Conservation (phyloP, 2,888 invertebrate species). For the Lasioglossum vierecki region DNA sequence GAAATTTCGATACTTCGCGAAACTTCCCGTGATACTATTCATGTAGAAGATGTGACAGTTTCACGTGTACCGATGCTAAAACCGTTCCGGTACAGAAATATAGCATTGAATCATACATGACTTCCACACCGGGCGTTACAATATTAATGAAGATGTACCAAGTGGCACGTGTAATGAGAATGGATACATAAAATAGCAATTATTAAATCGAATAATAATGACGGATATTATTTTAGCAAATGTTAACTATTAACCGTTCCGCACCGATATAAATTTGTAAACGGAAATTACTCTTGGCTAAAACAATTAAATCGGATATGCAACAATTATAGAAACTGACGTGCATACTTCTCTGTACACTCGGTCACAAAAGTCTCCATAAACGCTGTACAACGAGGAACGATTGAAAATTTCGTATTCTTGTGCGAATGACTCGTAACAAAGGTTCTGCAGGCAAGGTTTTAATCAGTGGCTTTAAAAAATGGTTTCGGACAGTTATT, state of each 20-base stretch:
- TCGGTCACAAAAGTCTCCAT: no score
- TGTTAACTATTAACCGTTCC: not conserved
- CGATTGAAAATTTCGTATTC: not conserved
- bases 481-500: not conserved
- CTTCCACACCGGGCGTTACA: not conserved
- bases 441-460: not conserved
- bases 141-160: no score
- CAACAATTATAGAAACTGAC: no score
- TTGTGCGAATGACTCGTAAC: not conserved
- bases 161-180: not conserved
- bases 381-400: not conserved
- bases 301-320: no score
- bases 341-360: no score
- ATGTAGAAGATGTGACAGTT: no score
- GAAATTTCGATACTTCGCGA: no score
- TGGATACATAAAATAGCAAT: not conserved
- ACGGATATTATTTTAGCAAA: not conserved
- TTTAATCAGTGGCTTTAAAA: not conserved
- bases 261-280: not conserved
- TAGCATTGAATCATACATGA: not conserved
- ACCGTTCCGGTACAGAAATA: not conserved
- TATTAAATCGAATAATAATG: not conserved
- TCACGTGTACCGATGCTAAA: not conserved
- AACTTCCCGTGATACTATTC: no score
- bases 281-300: no score